Evolutionary conservation across 64 coral and sea anemone species (phyloP).

Genomic region (Acropora tenuis): DNA sequence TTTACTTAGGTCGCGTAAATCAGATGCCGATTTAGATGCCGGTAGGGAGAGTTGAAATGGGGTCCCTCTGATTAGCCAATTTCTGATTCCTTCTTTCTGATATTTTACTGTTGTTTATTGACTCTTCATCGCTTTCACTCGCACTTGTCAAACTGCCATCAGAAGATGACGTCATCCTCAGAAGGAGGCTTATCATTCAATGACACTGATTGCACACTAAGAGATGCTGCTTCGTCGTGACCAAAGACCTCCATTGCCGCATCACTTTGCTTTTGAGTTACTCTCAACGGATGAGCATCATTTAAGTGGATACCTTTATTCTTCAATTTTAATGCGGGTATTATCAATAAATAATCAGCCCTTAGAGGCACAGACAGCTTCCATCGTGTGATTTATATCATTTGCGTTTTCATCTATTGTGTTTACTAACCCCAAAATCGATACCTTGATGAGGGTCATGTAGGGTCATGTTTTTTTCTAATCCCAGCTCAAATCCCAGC

Average conservation of each 20-base stretch:
- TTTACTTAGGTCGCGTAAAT: slow-evolving; percentile 52
- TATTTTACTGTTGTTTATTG: slow-evolving; percentile 24
- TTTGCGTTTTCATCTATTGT: too few species aligned
- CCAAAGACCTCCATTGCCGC: not conserved
- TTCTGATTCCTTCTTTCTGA: slow-evolving; percentile 25
- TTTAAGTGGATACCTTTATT: not conserved
- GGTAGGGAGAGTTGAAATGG: slow-evolving; percentile 78
- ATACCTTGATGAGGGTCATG: too few species aligned
- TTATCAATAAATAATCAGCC: too few species aligned
- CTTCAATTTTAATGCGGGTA: too few species aligned
- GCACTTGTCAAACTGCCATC: slow-evolving; percentile 88
- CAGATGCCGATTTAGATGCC: slow-evolving; percentile 44
- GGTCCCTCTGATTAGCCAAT: slow-evolving; percentile 28
- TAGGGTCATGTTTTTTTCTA: too few species aligned
- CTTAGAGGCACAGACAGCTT: too few species aligned
- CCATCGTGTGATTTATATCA: too few species aligned
- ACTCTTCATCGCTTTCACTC: slow-evolving; percentile 63
- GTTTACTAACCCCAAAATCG: too few species aligned
- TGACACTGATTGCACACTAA: not conserved
- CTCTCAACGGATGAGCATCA: slow-evolving; percentile 48
- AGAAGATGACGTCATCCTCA: slow-evolving; percentile 31
- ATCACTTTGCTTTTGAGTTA: slow-evolving; percentile 7
- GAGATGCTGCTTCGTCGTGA: not conserved
- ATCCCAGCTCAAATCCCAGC: too few species aligned
- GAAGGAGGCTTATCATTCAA: slow-evolving; percentile 6